These are phyloP conservation scores for Echeneis naucrates DNA, from an alignment of 2,797 vertebrate species.

Conservation along the genomic window DNA sequence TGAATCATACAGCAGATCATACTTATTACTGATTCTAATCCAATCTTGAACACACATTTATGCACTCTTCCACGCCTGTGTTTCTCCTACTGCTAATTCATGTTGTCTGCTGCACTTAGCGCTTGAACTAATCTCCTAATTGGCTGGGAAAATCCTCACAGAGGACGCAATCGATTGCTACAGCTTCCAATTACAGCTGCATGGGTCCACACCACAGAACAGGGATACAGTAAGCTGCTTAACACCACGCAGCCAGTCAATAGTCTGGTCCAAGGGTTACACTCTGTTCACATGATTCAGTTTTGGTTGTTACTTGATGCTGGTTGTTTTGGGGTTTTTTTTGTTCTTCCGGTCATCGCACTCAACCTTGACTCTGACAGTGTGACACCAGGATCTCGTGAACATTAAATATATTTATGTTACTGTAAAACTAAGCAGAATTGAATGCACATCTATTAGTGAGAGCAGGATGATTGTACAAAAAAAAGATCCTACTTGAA, in stretches of 20 bases:
- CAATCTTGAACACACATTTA: conserved; percentile 10
- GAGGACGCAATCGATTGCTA: conserved; percentile 81
- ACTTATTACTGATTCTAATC: conserved; percentile 33
- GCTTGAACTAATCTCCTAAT: conserved; percentile 83
- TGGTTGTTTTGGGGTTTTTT: conserved; percentile 34
- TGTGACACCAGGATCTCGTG: neutral
- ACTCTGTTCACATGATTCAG: conserved; percentile 52
- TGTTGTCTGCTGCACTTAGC: conserved; percentile 79
- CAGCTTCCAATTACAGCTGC: conserved; percentile 76
- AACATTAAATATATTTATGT: neutral
- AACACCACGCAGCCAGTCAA: conserved; percentile 65
- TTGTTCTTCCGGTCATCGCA: conserved; percentile 20
- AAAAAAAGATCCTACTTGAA: neutral
- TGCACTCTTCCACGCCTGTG: conserved; percentile 38
- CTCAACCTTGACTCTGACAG: conserved; percentile 33
- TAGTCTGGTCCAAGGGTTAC: conserved; percentile 54
- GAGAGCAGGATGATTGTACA: neutral
- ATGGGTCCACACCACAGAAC: conserved; percentile 52
- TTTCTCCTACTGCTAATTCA: conserved; percentile 75
- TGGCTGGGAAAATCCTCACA: conserved; percentile 84
- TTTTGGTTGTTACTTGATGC: conserved; percentile 38
- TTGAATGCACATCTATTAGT: conserved; percentile 1
- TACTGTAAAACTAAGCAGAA: neutral
- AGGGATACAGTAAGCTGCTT: conserved; percentile 78
- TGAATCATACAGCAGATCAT: conserved; percentile 21